Conservation (phyloP, 2,888 invertebrate genomes). For the Aphelenchoides bicaudatus region DNA sequence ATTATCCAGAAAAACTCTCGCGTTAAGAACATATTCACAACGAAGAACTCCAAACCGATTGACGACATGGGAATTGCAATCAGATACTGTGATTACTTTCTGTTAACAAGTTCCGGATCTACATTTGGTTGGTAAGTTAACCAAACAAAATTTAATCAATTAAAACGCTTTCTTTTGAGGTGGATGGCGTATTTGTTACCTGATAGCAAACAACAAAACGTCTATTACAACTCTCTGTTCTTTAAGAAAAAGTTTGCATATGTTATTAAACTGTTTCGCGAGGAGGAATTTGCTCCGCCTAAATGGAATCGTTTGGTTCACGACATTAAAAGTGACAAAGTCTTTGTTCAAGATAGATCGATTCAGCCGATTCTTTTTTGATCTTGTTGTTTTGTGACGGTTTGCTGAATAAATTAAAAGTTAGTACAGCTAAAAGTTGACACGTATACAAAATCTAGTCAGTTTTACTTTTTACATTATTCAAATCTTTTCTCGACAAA, state of each 20-base stretch:
- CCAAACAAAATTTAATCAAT: no score
- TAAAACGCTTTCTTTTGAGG: no score
- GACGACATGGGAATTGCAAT: background rate
- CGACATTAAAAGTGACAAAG: background rate
- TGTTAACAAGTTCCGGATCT: background rate
- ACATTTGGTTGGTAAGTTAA: no score
- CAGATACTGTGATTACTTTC: background rate
- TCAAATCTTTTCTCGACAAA: no score
- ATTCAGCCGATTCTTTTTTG: no score
- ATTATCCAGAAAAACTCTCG: no score
- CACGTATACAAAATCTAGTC: no score
- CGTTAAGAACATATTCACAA: background rate
- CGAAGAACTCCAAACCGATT: background rate
- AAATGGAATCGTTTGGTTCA: conserved; percentile 6
- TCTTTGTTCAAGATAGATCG: conserved; percentile 10
- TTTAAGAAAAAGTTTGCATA: background rate
- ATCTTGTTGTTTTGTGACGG: no score
- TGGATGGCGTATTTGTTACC: conserved; percentile 14
- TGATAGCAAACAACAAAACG: conserved; percentile 8
- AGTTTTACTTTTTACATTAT: no score
- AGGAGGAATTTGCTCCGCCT: conserved; percentile 4
- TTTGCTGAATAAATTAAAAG: no score
- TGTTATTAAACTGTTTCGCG: background rate
- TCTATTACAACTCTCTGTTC: conserved; percentile 5
- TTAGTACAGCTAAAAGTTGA: no score